A percentile compares a stretch with the other conserved stretches of the same genome.
phyloP scores from a whole-genome alignment of 1,140 invertebrate species.

The Drosophila triauraria region DNA sequence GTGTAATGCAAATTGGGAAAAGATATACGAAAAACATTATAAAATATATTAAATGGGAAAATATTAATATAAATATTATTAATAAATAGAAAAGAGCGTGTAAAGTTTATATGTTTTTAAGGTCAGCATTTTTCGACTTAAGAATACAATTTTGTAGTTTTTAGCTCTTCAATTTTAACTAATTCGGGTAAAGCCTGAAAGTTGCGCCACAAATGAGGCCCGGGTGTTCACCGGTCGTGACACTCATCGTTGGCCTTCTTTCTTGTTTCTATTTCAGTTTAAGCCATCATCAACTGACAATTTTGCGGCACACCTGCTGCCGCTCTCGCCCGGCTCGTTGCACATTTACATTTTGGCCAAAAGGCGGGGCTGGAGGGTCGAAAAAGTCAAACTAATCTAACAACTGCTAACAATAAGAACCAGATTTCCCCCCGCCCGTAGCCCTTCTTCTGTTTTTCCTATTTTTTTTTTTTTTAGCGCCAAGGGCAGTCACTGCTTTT shows the following conservation, averaged over 20 bases:
- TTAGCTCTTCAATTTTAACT: neutral
- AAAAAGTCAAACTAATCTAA: constrained; percentile 83
- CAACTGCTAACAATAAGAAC: constrained; percentile 77
- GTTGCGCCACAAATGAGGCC: neutral
- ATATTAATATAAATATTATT: too few species aligned
- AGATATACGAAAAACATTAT: too few species aligned
- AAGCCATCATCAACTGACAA: constrained; percentile 74
- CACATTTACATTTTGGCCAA: constrained; percentile 75
- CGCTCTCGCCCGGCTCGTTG: constrained; percentile 32
- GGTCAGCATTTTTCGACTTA: too few species aligned
- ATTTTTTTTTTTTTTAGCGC: constrained; percentile 31
- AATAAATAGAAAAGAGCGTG: too few species aligned
- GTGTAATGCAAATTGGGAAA: too few species aligned
- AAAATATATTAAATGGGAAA: too few species aligned
- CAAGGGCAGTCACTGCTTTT: constrained; percentile 33
- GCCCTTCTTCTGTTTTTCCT: neutral
- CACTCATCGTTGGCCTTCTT: neutral
- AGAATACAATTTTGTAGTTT: too few species aligned
- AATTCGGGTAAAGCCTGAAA: neutral
- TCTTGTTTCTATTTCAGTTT: constrained; percentile 39
- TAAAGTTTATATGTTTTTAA: too few species aligned
- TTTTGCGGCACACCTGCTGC: constrained; percentile 40
- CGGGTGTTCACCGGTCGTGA: constrained; percentile 2
- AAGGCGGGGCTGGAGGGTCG: constrained; percentile 32
- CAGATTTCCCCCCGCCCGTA: neutral